Conservation (phyloP, 2,888 invertebrate genomes). For the Bhutanitis thaidina region DNA sequence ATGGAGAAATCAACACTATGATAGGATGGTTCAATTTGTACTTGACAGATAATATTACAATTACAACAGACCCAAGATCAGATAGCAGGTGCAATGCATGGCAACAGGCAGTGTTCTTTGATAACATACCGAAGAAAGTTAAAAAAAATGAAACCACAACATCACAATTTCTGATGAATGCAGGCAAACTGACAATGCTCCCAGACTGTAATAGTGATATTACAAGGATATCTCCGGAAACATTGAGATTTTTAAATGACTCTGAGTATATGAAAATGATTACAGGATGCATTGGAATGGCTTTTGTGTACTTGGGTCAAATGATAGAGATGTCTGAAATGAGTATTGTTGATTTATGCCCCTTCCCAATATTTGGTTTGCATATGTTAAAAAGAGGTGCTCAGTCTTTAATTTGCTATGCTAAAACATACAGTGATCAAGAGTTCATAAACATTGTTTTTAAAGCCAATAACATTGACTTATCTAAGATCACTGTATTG, state of each 20-base stretch:
- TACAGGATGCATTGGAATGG: constrained; percentile 49
- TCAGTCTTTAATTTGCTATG: constrained; percentile 63
- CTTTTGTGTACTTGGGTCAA: constrained; percentile 57
- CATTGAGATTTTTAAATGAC: constrained; percentile 74
- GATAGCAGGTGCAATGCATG: constrained; percentile 81
- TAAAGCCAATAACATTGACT: constrained; percentile 55
- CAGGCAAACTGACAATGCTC: constrained; percentile 57
- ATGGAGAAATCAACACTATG: constrained; percentile 82
- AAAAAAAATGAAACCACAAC: constrained; percentile 44
- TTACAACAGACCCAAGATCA: constrained; percentile 82
- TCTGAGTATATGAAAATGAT: constrained; percentile 61
- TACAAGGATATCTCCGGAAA: constrained; percentile 46
- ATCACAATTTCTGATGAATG: constrained; percentile 52
- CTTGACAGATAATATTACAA: constrained; percentile 79
- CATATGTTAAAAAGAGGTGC: constrained; percentile 74
- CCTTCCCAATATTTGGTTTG: constrained; percentile 82
- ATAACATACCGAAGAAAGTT: constrained; percentile 57
- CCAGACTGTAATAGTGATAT: constrained; percentile 36
- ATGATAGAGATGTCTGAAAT: constrained; percentile 49
- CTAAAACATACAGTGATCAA: constrained; percentile 52
- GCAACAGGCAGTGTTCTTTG: constrained; percentile 88
- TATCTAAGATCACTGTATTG: constrained; percentile 55
- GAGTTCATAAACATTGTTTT: constrained; percentile 64
- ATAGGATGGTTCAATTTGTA: constrained; percentile 87
- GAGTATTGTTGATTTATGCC: constrained; percentile 78